Conservation (phyloP, 92 coral and sea anemone genomes). For the Isaurus tuberculatus region DNA sequence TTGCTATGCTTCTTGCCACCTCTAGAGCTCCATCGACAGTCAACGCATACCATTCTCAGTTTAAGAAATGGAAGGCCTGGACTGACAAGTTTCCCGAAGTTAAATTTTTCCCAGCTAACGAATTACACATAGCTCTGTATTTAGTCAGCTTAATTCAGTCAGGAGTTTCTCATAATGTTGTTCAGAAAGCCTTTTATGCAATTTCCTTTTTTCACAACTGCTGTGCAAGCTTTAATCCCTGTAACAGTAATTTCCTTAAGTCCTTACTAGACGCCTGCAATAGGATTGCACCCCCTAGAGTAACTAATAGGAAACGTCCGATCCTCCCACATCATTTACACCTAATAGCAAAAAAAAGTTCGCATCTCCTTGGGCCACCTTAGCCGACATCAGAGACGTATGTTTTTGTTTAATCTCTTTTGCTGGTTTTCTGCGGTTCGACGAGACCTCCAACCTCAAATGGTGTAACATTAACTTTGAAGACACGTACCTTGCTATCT, state of each 20-base stretch:
- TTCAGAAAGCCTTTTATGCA: slow-evolving; percentile 1
- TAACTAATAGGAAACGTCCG: not conserved
- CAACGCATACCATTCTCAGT: not conserved
- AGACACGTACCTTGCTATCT: slow-evolving; percentile 8
- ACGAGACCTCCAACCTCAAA: not conserved
- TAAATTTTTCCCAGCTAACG: slow-evolving; percentile 6
- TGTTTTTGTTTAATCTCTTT: slow-evolving; percentile 16
- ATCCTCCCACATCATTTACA: not conserved
- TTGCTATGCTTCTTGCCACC: not conserved
- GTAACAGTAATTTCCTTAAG: not conserved
- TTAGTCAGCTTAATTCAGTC: slow-evolving; percentile 1
- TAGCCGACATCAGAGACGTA: no score
- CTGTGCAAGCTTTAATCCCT: slow-evolving; percentile 3
- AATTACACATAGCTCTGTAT: slow-evolving; percentile 3
- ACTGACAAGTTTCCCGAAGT: not conserved
- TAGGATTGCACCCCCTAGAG: not conserved
- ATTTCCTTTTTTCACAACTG: slow-evolving; percentile 29
- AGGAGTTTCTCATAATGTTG: slow-evolving; percentile 5
- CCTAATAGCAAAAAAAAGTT: no score
- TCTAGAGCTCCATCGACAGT: slow-evolving; percentile 24
- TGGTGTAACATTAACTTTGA: slow-evolving; percentile 30
- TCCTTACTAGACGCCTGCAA: not conserved
- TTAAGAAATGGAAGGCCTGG: slow-evolving; percentile 14
- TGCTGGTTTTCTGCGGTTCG: slow-evolving; percentile 31
- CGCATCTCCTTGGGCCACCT: no score